Percentiles rank a stretch among this genome's conserved stretches.
Conservation (phyloP, 2,113 vertebrate genomes). For the Notothenia rossii region DNA sequence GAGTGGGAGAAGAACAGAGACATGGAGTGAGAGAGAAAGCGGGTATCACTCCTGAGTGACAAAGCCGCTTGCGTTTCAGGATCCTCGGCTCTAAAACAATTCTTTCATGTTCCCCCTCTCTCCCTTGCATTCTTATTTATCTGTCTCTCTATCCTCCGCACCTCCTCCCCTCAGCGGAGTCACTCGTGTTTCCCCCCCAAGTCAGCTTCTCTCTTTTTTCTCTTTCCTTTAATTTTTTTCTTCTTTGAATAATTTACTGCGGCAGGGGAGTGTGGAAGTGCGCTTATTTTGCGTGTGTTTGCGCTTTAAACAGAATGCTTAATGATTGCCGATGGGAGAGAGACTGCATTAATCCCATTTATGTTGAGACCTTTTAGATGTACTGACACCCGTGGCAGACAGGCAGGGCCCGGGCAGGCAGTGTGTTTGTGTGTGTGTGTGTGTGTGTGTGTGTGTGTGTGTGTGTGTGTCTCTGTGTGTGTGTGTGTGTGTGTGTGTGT, state of each 20-base stretch:
- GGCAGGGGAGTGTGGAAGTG: constrained; percentile 81
- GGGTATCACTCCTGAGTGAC: constrained; percentile 45
- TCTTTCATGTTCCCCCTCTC: constrained; percentile 58
- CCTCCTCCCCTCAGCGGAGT: constrained; percentile 58
- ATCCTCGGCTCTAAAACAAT: constrained; percentile 65
- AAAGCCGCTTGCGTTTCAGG: constrained; percentile 63
- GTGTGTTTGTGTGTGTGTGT: constrained; percentile 32
- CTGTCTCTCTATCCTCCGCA: constrained; percentile 47
- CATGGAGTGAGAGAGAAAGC: constrained; percentile 26
- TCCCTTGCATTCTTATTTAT: constrained; percentile 69
- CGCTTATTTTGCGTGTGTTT: constrained; percentile 85
- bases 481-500: constrained; percentile 28
- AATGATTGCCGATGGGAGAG: constrained; percentile 86
- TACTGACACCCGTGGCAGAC: constrained; percentile 82
- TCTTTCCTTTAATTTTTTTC: constrained; percentile 72
- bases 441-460: constrained; percentile 7
- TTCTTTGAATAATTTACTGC: constrained; percentile 85
- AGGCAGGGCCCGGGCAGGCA: constrained; percentile 59
- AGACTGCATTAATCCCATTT: constrained; percentile 86
- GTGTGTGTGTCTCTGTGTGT: no score
- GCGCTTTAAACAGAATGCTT: constrained; percentile 86
- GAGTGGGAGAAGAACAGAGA: constrained; percentile 4
- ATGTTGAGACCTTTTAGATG: constrained; percentile 86
- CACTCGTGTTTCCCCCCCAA: constrained; percentile 26
- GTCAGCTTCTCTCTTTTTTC: constrained; percentile 53